A percentile compares a stretch with the other conserved stretches of the same genome.
phyloP scores from a whole-genome alignment of 2,888 invertebrate genomes.

The Cotesia congregata region DNA sequence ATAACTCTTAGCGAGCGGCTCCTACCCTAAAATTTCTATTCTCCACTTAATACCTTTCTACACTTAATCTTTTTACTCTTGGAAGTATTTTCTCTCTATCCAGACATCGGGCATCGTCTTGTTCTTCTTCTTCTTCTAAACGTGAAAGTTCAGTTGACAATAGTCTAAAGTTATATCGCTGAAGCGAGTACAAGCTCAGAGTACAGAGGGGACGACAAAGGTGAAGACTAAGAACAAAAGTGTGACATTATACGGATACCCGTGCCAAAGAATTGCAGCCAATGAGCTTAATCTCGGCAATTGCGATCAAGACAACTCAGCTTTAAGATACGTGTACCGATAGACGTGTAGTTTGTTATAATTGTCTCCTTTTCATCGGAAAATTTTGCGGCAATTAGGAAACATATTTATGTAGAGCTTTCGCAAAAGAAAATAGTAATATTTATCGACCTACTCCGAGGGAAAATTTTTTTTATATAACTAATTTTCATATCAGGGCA shows the following conservation, averaged over 20 bases:
- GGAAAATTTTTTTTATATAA: too few species aligned
- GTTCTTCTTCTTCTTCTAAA: not conserved
- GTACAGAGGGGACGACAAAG: not conserved
- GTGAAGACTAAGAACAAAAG: slow-evolving; percentile 4
- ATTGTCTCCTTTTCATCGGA: too few species aligned
- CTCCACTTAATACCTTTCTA: slow-evolving; percentile 5
- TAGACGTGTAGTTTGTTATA: not conserved
- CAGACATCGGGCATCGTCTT: not conserved
- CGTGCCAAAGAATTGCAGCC: slow-evolving; percentile 38
- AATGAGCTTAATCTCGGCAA: slow-evolving; percentile 33
- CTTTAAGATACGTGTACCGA: slow-evolving; percentile 9
- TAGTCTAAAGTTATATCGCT: not conserved
- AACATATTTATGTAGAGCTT: too few species aligned
- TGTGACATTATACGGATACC: slow-evolving; percentile 25
- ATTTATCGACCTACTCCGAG: too few species aligned
- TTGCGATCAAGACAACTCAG: slow-evolving; percentile 25
- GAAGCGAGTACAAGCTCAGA: not conserved
- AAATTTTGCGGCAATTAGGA: too few species aligned
- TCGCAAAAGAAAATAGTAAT: too few species aligned
- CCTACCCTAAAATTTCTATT: slow-evolving; percentile 2
- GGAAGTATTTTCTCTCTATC: not conserved
- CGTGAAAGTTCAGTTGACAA: not conserved
- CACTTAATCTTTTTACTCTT: slow-evolving; percentile 11
- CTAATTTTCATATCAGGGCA: too few species aligned
- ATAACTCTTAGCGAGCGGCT: not conserved